Percentiles rank a stretch among this genome's conserved stretches.
phyloP scores from a whole-genome alignment of 2,113 vertebrate genomes.

The Cryptoleucopteryx plumbea region DNA sequence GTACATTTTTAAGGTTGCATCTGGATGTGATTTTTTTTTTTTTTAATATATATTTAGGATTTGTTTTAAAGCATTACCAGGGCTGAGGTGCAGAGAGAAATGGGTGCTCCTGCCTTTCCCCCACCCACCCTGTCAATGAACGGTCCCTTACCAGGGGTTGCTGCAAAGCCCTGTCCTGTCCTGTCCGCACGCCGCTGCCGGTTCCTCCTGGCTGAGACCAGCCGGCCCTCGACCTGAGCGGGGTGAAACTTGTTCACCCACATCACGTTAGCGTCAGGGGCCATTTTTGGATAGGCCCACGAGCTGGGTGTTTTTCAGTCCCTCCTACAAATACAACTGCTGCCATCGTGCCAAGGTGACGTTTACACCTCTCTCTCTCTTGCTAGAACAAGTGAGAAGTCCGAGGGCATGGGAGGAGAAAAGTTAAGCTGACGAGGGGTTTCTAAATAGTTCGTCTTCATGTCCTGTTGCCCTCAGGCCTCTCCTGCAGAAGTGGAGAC shows the following conservation, averaged over 20 bases:
- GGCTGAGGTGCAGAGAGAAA: background rate
- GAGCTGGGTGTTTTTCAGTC: background rate
- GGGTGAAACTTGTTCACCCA: rapidly evolving
- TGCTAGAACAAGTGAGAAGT: background rate
- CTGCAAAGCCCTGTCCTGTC: background rate
- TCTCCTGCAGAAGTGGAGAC: background rate
- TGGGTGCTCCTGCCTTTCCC: background rate
- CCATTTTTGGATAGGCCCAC: rapidly evolving
- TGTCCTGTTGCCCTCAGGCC: background rate
- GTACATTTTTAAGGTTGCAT: background rate
- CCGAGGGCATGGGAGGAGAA: background rate
- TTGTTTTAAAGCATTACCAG: background rate
- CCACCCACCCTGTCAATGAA: background rate
- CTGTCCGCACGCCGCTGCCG: background rate
- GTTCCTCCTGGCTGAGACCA: background rate
- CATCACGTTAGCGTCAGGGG: rapidly evolving
- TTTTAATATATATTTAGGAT: background rate
- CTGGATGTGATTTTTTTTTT: background rate
- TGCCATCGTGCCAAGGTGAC: background rate
- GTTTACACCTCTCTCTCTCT: background rate
- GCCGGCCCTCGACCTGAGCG: background rate
- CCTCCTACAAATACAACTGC: background rate
- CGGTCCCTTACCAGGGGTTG: background rate
- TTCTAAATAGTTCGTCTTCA: background rate
- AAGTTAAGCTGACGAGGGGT: background rate